Evolutionary conservation across 2,113 vertebrate species (phyloP).

Genomic region (Dasyurus viverrinus): DNA sequence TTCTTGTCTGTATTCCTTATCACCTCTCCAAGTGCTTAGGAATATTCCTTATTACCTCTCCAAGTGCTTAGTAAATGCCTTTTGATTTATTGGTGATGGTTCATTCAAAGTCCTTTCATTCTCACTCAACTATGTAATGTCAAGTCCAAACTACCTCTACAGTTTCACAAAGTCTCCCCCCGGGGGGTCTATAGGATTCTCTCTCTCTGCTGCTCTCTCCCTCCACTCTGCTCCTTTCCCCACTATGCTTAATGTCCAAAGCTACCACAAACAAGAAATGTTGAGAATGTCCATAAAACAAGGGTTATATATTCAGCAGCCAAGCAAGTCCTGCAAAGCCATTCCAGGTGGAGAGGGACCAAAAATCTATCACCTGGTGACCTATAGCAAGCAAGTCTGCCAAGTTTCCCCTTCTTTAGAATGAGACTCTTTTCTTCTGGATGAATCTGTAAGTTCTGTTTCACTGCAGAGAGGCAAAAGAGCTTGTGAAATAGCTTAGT

Average conservation of each 20-base stretch:
- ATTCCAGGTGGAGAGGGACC: slow-evolving; percentile 51
- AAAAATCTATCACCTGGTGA: slow-evolving; percentile 45
- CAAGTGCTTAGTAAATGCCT: neutral
- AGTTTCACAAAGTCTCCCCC: neutral
- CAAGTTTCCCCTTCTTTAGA: slow-evolving; percentile 49
- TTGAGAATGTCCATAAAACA: neutral
- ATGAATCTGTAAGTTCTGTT: slow-evolving; percentile 54
- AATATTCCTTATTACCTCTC: neutral
- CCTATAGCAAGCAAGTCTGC: slow-evolving; percentile 48
- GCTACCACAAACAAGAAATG: neutral
- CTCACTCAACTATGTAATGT: neutral
- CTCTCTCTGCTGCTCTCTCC: neutral
- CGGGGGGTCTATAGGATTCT: neutral
- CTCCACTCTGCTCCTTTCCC: neutral
- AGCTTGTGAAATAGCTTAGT: neutral
- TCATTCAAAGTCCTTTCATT: neutral
- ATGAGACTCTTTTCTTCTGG: neutral
- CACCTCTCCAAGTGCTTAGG: too few species aligned
- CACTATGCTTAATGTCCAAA: slow-evolving; percentile 12
- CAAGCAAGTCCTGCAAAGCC: slow-evolving; percentile 18
- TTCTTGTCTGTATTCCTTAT: neutral
- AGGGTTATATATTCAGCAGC: neutral
- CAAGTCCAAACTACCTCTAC: neutral
- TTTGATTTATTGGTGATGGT: neutral
- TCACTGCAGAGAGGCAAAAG: neutral